Conservation (phyloP, 2,888 invertebrate genomes). For the Cephus pygmeus region DNA sequence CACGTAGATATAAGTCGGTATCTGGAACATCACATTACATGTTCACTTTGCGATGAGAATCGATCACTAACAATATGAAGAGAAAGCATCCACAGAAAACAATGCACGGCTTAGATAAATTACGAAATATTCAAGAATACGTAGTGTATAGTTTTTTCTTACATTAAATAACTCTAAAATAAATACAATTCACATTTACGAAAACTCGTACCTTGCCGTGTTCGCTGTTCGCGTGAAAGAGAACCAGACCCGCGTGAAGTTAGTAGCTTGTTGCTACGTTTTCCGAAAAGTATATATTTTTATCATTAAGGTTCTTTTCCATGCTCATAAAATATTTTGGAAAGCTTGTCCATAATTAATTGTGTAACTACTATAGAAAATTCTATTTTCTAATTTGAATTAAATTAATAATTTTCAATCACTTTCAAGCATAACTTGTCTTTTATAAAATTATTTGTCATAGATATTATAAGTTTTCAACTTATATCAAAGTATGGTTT, state of each 20-base stretch:
- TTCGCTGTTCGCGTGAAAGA: conserved; percentile 45
- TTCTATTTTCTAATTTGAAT: neutral
- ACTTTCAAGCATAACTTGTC: neutral
- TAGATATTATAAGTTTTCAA: neutral
- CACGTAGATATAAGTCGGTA: neutral
- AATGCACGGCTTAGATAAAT: conserved; percentile 10
- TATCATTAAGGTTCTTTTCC: neutral
- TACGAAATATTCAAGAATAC: neutral
- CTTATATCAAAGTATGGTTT: neutral
- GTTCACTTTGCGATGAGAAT: conserved; percentile 21
- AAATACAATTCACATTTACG: conserved; percentile 29
- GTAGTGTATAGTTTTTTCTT: conserved; percentile 21
- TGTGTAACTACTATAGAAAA: neutral
- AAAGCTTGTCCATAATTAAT: neutral
- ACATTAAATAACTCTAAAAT: conserved; percentile 6
- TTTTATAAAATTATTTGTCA: neutral
- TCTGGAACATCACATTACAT: conserved; percentile 14
- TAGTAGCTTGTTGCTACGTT: neutral
- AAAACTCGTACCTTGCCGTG: conserved; percentile 46
- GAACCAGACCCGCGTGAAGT: conserved; percentile 22
- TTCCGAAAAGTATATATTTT: neutral
- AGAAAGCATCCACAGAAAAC: conserved; percentile 28
- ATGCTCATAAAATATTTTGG: neutral
- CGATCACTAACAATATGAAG: conserved; percentile 29
- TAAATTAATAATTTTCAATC: neutral